These are phyloP conservation scores for Chymomyza fuscimana DNA, from an alignment of 2,888 invertebrate species.

Conservation along the genomic window DNA sequence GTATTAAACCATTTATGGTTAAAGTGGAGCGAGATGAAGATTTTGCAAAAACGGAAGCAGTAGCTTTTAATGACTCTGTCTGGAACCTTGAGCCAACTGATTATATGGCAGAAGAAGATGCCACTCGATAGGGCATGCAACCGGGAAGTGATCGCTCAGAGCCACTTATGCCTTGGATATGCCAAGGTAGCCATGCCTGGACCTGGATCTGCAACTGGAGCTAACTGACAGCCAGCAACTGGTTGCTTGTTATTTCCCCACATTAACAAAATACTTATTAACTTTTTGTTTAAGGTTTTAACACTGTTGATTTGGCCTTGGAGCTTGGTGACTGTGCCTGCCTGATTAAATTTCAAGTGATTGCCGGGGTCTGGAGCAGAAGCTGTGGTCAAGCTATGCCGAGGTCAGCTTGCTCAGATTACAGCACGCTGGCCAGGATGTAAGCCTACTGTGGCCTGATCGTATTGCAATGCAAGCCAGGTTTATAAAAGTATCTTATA, in stretches of 20 bases:
- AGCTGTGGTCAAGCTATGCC: too few species aligned
- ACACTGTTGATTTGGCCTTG: constrained; percentile 5
- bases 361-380: constrained; percentile 39
- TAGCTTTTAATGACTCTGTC: too few species aligned
- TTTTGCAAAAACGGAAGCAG: too few species aligned
- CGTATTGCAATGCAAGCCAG: constrained; percentile 33
- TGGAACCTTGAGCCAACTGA: neutral
- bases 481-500: constrained; percentile 8
- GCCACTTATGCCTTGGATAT: neutral
- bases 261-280: neutral
- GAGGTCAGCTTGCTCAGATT: constrained; percentile 71
- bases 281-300: neutral
- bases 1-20: too few species aligned
- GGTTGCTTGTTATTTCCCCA: neutral
- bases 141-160: neutral
- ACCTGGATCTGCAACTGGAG: neutral
- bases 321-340: constrained; percentile 23
- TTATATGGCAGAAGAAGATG: neutral
- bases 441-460: neutral
- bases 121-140: neutral
- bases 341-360: constrained; percentile 58
- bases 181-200: neutral
- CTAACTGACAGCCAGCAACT: neutral
- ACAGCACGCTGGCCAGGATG: constrained; percentile 27
- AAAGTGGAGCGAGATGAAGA: too few species aligned